A percentile compares a stretch with the other conserved stretches of the same genome.
phyloP scores from a whole-genome alignment of 2,113 vertebrate species.

The Ancistrus triradiatus region DNA sequence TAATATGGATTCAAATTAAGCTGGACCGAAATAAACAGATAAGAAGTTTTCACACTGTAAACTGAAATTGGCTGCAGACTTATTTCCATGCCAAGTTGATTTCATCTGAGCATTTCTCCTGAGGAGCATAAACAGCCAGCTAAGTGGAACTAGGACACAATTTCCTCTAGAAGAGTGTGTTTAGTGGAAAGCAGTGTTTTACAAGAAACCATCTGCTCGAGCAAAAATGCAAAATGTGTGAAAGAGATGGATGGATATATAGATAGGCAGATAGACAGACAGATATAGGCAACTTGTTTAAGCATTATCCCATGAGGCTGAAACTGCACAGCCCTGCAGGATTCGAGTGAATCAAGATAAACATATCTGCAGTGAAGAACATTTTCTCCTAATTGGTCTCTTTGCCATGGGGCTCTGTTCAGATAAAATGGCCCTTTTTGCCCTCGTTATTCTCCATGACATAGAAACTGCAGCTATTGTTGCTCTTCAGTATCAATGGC shows the following conservation, averaged over 20 bases:
- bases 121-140: slow-evolving; percentile 9
- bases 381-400: too few species aligned
- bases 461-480: too few species aligned
- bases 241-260: neutral
- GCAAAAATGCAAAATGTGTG: neutral
- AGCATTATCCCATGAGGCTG: too few species aligned
- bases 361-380: neutral
- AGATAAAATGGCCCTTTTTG: too few species aligned
- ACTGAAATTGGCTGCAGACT: slow-evolving; percentile 5
- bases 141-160: slow-evolving; percentile 17
- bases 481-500: too few species aligned
- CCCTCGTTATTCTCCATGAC: too few species aligned
- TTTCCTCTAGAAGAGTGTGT: neutral
- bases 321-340: neutral
- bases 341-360: neutral
- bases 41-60: neutral
- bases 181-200: neutral
- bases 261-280: neutral
- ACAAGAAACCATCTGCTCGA: slow-evolving; percentile 2
- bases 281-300: too few species aligned
- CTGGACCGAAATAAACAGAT: too few species aligned
- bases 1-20: neutral
- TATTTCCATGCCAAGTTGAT: neutral
- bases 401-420: too few species aligned
- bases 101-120: neutral